Percentiles rank a stretch among this genome's conserved stretches.
Conservation (phyloP, 2,113 vertebrate genomes). For the Chloropsis hardwickii region DNA sequence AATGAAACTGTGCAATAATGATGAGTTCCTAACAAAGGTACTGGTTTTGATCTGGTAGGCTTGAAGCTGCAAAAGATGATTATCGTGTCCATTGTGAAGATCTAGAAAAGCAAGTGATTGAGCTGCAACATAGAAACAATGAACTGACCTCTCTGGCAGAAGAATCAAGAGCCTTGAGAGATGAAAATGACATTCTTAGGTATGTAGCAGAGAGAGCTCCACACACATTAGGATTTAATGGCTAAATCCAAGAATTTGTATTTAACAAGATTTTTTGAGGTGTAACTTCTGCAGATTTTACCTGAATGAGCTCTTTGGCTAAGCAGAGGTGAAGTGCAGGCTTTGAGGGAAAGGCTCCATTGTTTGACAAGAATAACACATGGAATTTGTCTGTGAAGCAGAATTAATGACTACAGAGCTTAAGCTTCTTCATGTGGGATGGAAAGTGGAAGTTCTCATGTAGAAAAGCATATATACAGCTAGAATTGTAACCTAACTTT, state of each 20-base stretch:
- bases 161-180: slow-evolving; percentile 91
- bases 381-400: not conserved
- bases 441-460: not conserved
- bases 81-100: slow-evolving; percentile 97
- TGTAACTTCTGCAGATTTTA: not conserved
- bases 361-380: not conserved
- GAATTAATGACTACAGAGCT: not conserved
- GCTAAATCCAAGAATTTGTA: not conserved
- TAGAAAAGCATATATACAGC: not conserved
- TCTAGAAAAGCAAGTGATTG: slow-evolving; percentile 91
- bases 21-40: not conserved
- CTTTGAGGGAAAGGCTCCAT: not conserved
- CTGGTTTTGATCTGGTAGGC: slow-evolving; percentile 67
- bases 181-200: slow-evolving; percentile 95
- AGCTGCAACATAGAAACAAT: slow-evolving; percentile 93
- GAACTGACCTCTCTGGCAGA: slow-evolving; percentile 92
- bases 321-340: not conserved
- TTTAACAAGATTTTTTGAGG: not conserved
- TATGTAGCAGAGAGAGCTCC: not conserved
- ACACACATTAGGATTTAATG: not conserved
- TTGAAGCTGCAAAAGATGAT: slow-evolving; percentile 97
- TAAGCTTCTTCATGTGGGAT: not conserved
- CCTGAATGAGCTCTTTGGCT: not conserved
- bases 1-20: not conserved
- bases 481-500: not conserved